Base-by-base conservation (phyloP, 1,140 invertebrate genomes). In the Carposina sasakii region DNA sequence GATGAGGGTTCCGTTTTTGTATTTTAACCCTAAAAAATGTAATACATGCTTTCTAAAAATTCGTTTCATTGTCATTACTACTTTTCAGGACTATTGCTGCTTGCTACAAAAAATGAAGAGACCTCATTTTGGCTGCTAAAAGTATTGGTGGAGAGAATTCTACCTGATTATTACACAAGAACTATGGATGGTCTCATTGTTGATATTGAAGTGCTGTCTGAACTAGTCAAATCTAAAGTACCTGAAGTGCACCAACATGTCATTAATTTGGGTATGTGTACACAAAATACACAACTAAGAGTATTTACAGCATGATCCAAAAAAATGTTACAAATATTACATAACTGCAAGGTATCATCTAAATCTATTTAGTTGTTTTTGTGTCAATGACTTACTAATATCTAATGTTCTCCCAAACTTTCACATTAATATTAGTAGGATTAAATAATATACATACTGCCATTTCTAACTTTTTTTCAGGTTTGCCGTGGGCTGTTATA, bases 81-180 rank as follows among this genome's bases (percentile, higher is more conserved):
- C 22, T 31, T 52, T 68, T 26, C 44, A 87, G 95, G 94, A 23
- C 86, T 97, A 59, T 79, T 97, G 53, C 73, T 97, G 33, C 77
- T 98, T 36, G 90, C 94, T 20, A 94, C 95, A 19, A 94, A 95
- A 78, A 91, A 90, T 85, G 95, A 97, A 85, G 94, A 97, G 75
- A 91, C 89, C 55, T 91, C 94, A 24, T 98, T 97, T 86, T 98
- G 96, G 96, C 84, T 98, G 42, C 76, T 97, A 9, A 95, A 95
- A 85, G 89, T 91, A 4, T 85, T 97, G 45, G 92, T 96, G n/a
- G 94, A 96, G 69, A 90, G 91, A 56, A 93, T 95, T 67, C 85
- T 96, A 48, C 95, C 95, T 16, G 91, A 94, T 75, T 97, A 96
- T 86, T 97, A 97, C 76, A 91, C 93, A 34, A 90, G 89, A 57